Conservation (phyloP, 2,113 vertebrate species). For the Lepidothrix coronata region DNA sequence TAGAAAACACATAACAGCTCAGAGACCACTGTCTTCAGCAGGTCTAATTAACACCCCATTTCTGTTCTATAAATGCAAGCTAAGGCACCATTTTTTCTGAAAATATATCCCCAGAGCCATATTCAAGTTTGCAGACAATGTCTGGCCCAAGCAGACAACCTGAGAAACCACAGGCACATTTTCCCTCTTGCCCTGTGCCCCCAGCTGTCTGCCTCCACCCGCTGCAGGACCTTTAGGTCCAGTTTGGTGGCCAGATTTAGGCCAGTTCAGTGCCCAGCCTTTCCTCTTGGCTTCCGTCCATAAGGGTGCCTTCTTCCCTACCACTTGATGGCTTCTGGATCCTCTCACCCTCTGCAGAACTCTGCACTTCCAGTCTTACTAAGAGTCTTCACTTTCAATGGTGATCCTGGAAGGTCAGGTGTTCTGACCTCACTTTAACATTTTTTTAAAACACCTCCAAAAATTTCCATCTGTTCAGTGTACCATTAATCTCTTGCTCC, state of each 20-base stretch:
- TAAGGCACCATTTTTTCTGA: background rate
- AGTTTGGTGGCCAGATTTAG: background rate
- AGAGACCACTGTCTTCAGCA: background rate
- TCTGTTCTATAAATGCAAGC: background rate
- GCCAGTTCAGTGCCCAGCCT: background rate
- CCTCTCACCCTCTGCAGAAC: background rate
- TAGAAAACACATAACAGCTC: background rate
- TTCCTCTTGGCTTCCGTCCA: background rate
- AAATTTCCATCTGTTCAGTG: accelerated
- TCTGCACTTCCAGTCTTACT: background rate
- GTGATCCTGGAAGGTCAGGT: background rate
- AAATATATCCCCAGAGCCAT: background rate
- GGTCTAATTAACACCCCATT: background rate
- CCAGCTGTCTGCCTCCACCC: background rate
- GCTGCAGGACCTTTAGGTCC: too few relatives aligned
- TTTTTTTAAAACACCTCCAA: background rate
- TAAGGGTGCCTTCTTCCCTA: background rate
- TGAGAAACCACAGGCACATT: accelerated
- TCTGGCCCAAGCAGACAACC: background rate
- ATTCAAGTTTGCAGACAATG: background rate
- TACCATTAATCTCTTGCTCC: background rate
- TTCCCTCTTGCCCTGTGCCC: background rate
- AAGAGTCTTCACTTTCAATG: background rate
- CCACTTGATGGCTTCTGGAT: background rate
- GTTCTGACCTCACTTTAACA: background rate